These are phyloP conservation scores for Phaenicophaeus curvirostris DNA, from an alignment of 2,797 vertebrate genomes.

Conservation along the genomic window DNA sequence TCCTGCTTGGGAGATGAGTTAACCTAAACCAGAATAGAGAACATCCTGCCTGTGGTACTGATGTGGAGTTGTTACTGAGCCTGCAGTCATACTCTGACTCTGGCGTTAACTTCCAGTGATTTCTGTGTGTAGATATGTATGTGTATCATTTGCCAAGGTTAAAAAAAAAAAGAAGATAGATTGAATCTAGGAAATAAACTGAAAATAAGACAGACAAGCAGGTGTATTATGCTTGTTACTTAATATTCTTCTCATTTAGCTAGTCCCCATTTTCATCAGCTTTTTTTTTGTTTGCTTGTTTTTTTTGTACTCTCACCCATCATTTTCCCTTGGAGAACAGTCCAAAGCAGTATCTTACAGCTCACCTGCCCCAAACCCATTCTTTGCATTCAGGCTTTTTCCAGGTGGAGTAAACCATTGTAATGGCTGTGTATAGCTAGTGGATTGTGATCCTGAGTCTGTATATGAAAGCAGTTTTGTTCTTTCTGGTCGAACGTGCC, in stretches of 20 bases:
- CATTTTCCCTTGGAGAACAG: not conserved
- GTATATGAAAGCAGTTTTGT: not conserved
- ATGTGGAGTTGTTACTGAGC: not conserved
- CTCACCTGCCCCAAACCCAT: fast-evolving
- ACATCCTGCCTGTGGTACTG: not conserved
- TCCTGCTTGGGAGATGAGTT: not conserved
- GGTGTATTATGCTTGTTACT: not conserved
- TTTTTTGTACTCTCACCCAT: not conserved
- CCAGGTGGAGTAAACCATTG: not conserved
- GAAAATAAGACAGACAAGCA: not conserved
- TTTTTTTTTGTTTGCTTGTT: too few relatives aligned
- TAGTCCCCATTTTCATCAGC: not conserved
- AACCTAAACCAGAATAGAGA: not conserved
- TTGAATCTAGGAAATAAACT: not conserved
- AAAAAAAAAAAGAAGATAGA: not conserved
- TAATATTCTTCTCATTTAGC: not conserved
- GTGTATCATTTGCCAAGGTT: not conserved
- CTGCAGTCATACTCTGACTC: not conserved
- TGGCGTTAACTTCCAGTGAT: not conserved
- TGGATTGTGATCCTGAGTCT: not conserved
- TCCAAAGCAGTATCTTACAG: not conserved
- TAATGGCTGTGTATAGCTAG: not conserved
- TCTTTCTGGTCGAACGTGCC: not conserved
- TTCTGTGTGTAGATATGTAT: fast-evolving
- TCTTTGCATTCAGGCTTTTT: not conserved